Evolutionary conservation across 2,113 vertebrate species (phyloP), one percentile per base, ranked within the genome.

Genomic region (Silurus glanis): DNA sequence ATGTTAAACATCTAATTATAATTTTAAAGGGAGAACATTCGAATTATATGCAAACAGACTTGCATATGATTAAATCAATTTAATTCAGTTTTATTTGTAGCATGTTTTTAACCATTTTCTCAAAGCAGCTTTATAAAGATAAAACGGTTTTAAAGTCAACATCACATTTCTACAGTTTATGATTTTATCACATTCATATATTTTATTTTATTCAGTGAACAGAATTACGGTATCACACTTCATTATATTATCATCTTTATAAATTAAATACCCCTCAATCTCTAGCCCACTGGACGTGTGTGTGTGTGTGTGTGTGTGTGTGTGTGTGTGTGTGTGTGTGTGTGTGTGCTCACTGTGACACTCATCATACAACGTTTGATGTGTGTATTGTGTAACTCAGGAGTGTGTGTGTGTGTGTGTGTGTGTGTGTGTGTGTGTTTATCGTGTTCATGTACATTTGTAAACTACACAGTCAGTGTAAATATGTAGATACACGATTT

Each of bases 401-500:
- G 53, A 58, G 53, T 37, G 53, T 80, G 53, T 55, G 23, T 58
- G 14, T 72, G 37, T 72, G 69, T 45, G 25, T 71, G 51, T 78
- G 51, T 53, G 67, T 71, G 71, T 75, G 17, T 28, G n/a, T 55
- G 69, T 58, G 51, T 74, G 23, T 85, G 74, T 75, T 83, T 83
- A 64, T 58, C 16, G 53, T 83, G 79, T 74, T 88, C 79, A 82
- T 91, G 91, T 92, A 92, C 80, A 92, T 91, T 91, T 95, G 93
- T 94, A 92, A 87, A 93, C 90, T 93, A 90, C 89, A 74, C 87
- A 91, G 90, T 89, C 91, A 88, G 88, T 93, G 93, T 92, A 94
- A 89, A 95, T 93, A 94, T 94, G 94, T 94, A 94, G 90, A 95
- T 94, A 95, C 92, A 92, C 89, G 88, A 88, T 90, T 90, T 92